Percentiles rank a stretch among this genome's conserved stretches.
Evolutionary conservation across 1,140 invertebrate genomes (phyloP).

Genomic region (Pemphigus obesinymphae): DNA sequence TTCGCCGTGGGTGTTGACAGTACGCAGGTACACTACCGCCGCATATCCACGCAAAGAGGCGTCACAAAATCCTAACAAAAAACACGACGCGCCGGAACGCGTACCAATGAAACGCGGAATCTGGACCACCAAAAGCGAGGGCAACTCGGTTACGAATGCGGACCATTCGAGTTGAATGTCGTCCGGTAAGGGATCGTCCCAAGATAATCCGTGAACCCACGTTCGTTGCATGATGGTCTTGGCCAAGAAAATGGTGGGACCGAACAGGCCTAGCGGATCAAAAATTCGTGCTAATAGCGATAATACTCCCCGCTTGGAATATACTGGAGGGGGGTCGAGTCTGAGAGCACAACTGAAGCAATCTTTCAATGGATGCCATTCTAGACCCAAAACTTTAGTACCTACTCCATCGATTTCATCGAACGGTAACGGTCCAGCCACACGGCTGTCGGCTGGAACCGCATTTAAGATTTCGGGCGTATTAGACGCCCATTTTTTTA

Average conservation of each 20-base stretch:
- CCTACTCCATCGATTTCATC: not conserved
- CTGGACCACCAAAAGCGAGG: too few relatives aligned
- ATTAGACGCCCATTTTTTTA: conserved; percentile 8
- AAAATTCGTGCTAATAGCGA: not conserved
- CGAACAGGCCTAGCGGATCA: conserved; percentile 1
- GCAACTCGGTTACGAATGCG: too few relatives aligned
- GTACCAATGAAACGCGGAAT: too few relatives aligned
- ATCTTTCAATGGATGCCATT: not conserved
- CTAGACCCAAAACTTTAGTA: not conserved
- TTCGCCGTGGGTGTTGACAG: not conserved
- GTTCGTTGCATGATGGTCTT: conserved; percentile 15
- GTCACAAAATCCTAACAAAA: too few relatives aligned
- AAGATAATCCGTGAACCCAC: too few relatives aligned
- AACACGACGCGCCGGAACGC: too few relatives aligned
- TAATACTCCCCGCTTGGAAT: not conserved
- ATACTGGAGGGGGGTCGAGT: not conserved
- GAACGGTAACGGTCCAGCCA: not conserved
- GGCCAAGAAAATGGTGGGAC: not conserved
- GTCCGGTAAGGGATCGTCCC: too few relatives aligned
- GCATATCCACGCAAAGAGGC: too few relatives aligned
- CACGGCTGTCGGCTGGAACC: not conserved
- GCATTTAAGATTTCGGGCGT: not conserved
- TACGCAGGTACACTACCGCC: too few relatives aligned
- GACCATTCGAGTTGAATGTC: too few relatives aligned
- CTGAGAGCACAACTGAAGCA: conserved; percentile 42